Evolutionary conservation across 2,797 vertebrate species (phyloP).

Genomic region (Phyllotis vaccarum): DNA sequence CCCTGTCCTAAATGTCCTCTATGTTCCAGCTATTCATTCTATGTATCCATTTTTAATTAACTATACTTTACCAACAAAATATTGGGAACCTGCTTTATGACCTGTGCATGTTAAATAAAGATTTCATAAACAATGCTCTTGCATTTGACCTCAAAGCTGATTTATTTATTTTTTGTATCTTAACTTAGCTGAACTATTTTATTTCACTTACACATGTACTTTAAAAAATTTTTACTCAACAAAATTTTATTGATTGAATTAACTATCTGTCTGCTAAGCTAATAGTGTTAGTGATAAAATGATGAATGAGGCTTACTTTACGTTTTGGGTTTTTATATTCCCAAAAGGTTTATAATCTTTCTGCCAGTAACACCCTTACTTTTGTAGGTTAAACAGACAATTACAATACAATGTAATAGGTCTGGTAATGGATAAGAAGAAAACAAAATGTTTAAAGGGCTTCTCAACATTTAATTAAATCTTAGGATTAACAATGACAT

Average conservation of each 20-base stretch:
- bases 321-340: background rate
- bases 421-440: background rate
- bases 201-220: background rate
- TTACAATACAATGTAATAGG: background rate
- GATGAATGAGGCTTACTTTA: background rate
- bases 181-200: background rate
- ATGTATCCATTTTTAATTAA: conserved; percentile 19
- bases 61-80: background rate
- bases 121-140: background rate
- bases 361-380: background rate
- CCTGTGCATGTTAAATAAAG: background rate
- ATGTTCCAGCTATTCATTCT: background rate
- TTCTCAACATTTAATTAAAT: background rate
- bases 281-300: background rate
- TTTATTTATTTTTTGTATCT: background rate
- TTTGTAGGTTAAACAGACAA: background rate
- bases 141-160: background rate
- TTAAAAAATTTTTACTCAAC: background rate
- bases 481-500: background rate
- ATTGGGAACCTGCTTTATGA: background rate
- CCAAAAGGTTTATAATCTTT: background rate
- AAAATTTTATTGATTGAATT: conserved; percentile 1
- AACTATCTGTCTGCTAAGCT: background rate
- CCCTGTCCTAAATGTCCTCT: background rate
- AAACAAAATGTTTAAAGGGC: background rate